Evolutionary conservation across 2,797 vertebrate species (phyloP).

Genomic region (Phaenicophaeus curvirostris): DNA sequence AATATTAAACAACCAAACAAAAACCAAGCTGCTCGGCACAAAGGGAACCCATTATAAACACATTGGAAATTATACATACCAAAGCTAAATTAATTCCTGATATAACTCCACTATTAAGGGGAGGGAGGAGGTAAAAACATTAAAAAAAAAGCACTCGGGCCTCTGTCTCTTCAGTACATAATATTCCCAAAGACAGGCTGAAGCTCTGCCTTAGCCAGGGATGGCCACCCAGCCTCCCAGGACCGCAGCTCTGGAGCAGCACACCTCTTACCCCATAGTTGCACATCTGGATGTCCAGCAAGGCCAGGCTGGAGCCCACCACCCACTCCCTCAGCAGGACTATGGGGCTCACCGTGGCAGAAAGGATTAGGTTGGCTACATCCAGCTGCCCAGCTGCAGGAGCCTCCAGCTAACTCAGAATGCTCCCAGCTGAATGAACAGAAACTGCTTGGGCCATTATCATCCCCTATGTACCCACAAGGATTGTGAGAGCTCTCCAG

Average conservation of each 20-base stretch:
- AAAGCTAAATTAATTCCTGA: not conserved
- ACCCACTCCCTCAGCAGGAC: not conserved
- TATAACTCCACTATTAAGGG: not conserved
- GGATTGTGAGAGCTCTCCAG: not conserved
- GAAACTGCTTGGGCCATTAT: not conserved
- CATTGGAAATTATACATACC: not conserved
- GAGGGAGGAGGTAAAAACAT: too few species aligned
- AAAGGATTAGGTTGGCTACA: not conserved
- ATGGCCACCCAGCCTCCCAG: not conserved
- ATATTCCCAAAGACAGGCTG: not conserved
- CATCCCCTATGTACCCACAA: not conserved
- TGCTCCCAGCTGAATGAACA: not conserved
- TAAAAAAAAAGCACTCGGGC: not conserved
- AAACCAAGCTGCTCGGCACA: not conserved
- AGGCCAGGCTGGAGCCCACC: not conserved
- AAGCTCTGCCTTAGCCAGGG: not conserved
- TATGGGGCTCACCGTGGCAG: fast-evolving
- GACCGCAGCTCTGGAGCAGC: not conserved
- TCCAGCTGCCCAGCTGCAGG: not conserved
- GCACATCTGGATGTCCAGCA: not conserved
- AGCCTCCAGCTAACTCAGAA: not conserved
- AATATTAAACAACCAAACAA: conserved; percentile 18
- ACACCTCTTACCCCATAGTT: not conserved
- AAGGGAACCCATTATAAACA: conserved; percentile 4
- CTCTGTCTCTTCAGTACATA: not conserved